Evolutionary conservation across 2,113 vertebrate species (phyloP).

Genomic region (Myiopsitta monachus): DNA sequence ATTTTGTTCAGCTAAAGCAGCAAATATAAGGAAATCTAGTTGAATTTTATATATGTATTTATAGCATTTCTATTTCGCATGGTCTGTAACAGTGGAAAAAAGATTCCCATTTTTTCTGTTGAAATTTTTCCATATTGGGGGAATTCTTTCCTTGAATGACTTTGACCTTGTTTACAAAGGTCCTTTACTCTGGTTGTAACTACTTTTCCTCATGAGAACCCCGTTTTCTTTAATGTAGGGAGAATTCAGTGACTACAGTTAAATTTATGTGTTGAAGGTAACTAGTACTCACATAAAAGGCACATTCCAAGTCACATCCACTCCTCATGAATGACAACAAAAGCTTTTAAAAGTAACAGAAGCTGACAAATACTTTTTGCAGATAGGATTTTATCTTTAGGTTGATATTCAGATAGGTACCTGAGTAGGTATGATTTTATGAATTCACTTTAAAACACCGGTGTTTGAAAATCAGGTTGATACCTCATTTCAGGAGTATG

Average conservation of each 20-base stretch:
- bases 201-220: neutral
- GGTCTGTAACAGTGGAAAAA: neutral
- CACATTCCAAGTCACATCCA: fast-evolving
- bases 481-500: neutral
- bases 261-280: neutral
- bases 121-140: neutral
- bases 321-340: neutral
- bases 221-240: neutral
- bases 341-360: neutral
- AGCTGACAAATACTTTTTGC: neutral
- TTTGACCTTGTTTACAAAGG: neutral
- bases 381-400: neutral
- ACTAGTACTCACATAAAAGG: neutral
- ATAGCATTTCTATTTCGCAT: neutral
- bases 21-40: neutral
- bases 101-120: neutral
- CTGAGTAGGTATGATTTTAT: neutral
- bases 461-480: neutral
- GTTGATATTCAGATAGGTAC: neutral
- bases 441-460: neutral
- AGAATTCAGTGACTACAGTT: neutral
- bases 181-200: neutral
- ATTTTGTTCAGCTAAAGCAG: neutral
- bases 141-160: neutral
- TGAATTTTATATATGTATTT: neutral